Evolutionary conservation across 2,888 invertebrate genomes (phyloP), one percentile per base, ranked within the genome.

Genomic region (Amphipoea oculea): DNA sequence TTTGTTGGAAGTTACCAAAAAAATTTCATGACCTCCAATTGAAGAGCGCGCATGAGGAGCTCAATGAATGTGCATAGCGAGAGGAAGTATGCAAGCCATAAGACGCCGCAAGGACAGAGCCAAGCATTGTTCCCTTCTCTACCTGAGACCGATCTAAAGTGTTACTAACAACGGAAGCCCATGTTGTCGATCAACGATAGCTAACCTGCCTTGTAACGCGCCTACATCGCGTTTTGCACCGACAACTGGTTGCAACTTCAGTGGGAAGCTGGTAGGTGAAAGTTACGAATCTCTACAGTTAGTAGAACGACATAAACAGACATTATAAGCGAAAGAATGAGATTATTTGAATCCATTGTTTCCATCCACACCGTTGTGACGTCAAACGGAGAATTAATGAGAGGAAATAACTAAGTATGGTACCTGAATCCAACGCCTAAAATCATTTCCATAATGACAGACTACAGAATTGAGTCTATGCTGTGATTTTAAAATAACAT

Each of bases 191-290:
- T 81, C 69, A 68, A 70, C 60, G 76, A 80, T 78, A 86, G 77
- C 66, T 40, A 73, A 63, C 69, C 69, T 73, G 68, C 67, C 79
- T 78, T 84, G 87, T 76, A 77, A 54, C 68, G 57, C 84, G 79
- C 87, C 89, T 80, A 89, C 87, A 69, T 78, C 45, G 72, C 42
- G 51, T 63, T 88, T 79, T 76, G 57, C 82, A 76, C 57, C 69
- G 63, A 76, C 48, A 78, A 85, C 86, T 82, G 73, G 75, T 88
- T 79, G 57, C 67, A 81, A 78, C 73, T 79, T 73, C 68, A 83
- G 88, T 88, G 73, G 78, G 83, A 85, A 83, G 85, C 36, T 74
- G 82, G 73, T 73, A 68, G 78, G 89, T 87, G 89, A 88, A 88
- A 89, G 87, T 88, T 73, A 79, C 60, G 48, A 70, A 84, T 84